These are phyloP conservation scores for Aspidoscelis tigris DNA, from an alignment of 2,113 vertebrate genomes.

Conservation along the genomic window DNA sequence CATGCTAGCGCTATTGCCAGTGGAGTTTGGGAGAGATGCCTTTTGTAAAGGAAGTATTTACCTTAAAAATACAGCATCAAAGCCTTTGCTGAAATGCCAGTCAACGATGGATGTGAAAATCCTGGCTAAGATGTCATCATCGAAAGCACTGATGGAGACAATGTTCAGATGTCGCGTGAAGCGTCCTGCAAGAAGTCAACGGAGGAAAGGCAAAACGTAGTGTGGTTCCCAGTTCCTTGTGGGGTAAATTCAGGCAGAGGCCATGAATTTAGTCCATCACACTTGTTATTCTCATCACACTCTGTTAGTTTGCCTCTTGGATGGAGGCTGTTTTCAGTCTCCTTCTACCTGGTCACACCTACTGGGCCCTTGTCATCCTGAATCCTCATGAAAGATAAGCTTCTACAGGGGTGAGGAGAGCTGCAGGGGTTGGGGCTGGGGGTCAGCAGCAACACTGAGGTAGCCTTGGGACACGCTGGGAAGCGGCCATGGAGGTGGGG, in stretches of 20 bases:
- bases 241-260: background rate
- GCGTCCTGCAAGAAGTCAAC: slow-evolving; percentile 77
- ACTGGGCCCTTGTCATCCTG: too few relatives aligned
- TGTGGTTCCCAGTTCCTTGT: background rate
- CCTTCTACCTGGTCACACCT: too few relatives aligned
- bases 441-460: too few relatives aligned
- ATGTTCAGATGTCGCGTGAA: slow-evolving; percentile 91
- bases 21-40: background rate
- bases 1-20: background rate
- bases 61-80: slow-evolving; percentile 85
- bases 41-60: slow-evolving; percentile 53
- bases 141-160: slow-evolving; percentile 86
- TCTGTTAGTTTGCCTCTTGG: too few relatives aligned
- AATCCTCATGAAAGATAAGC: too few relatives aligned
- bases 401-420: too few relatives aligned
- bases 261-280: too few relatives aligned
- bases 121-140: slow-evolving; percentile 85
- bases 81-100: slow-evolving; percentile 91
- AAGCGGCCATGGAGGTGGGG: too few relatives aligned
- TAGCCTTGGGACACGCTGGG: too few relatives aligned
- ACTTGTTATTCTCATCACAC: too few relatives aligned
- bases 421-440: too few relatives aligned
- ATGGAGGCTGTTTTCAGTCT: too few relatives aligned
- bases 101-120: slow-evolving; percentile 89
- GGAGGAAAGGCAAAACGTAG: slow-evolving; percentile 12